Percentiles rank a stretch among this genome's conserved stretches.
These are phyloP conservation scores for Tachycineta bicolor DNA, from an alignment of 2,113 vertebrate genomes.

Conservation along the genomic window DNA sequence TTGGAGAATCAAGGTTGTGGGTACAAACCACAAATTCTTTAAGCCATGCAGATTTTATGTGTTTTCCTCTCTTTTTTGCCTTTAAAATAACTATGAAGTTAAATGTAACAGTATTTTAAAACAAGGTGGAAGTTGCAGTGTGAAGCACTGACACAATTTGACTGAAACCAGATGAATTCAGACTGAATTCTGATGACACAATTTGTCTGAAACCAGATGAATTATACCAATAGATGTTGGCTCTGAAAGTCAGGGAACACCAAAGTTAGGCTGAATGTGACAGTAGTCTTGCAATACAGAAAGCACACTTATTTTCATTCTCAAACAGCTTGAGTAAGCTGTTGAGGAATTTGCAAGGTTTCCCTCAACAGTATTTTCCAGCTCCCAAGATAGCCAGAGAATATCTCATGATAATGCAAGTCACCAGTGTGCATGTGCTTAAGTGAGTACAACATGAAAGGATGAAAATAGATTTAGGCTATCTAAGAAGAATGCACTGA, in stretches of 20 bases:
- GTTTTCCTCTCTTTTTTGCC: neutral
- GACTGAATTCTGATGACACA: neutral
- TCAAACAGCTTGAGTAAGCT: neutral
- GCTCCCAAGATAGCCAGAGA: neutral
- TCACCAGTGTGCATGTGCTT: neutral
- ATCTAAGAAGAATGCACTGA: neutral
- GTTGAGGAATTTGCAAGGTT: slow-evolving; percentile 37
- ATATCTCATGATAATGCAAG: slow-evolving; percentile 12
- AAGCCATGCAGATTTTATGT: neutral
- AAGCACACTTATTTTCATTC: slow-evolving; percentile 13
- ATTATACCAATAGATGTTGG: neutral
- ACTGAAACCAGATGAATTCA: neutral
- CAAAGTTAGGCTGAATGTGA: slow-evolving; percentile 11
- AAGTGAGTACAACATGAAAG: neutral
- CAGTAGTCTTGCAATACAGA: neutral
- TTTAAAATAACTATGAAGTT: neutral
- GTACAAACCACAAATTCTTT: neutral
- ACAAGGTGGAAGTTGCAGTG: neutral
- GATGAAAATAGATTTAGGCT: slow-evolving; percentile 22
- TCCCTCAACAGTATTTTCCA: neutral
- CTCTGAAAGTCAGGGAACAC: slow-evolving; percentile 28
- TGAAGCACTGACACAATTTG: neutral
- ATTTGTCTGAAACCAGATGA: neutral
- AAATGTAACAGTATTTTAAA: neutral
- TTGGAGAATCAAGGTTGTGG: neutral